Percentiles rank a stretch among this genome's conserved stretches.
These are phyloP conservation scores for Otocyon megalotis DNA, from an alignment of 2,113 vertebrate genomes.

Conservation along the genomic window DNA sequence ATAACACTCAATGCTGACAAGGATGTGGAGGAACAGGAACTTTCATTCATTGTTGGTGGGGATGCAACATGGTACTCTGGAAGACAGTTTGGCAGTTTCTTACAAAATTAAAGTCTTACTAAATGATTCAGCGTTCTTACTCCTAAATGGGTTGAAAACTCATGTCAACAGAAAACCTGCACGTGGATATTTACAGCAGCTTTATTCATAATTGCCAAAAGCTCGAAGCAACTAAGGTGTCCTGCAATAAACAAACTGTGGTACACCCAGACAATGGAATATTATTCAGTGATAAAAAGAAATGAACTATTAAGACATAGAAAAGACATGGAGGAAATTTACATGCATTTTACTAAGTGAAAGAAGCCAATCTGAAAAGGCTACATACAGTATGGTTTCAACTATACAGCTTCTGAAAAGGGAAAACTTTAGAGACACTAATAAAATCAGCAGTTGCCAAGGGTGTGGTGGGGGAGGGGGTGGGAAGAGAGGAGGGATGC, in stretches of 20 bases:
- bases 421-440: neutral
- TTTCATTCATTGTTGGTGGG: neutral
- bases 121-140: neutral
- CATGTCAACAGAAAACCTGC: neutral
- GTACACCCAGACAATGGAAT: neutral
- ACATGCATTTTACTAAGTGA: constrained; percentile 32
- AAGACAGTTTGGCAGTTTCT: constrained; percentile 7
- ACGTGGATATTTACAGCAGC: neutral
- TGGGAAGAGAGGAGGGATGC: neutral
- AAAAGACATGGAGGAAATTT: neutral
- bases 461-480: neutral
- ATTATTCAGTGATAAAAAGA: neutral
- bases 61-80: neutral
- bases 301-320: neutral
- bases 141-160: neutral
- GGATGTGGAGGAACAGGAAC: neutral
- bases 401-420: neutral
- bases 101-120: neutral
- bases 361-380: constrained; percentile 43
- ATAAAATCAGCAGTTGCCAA: neutral
- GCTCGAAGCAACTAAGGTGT: neutral
- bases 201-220: neutral
- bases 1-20: neutral
- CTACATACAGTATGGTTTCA: neutral
- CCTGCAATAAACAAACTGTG: constrained; percentile 42